A percentile compares a stretch with the other conserved stretches of the same genome.
phyloP scores from a whole-genome alignment of 2,113 vertebrate species.

The Erythrocebus patas region DNA sequence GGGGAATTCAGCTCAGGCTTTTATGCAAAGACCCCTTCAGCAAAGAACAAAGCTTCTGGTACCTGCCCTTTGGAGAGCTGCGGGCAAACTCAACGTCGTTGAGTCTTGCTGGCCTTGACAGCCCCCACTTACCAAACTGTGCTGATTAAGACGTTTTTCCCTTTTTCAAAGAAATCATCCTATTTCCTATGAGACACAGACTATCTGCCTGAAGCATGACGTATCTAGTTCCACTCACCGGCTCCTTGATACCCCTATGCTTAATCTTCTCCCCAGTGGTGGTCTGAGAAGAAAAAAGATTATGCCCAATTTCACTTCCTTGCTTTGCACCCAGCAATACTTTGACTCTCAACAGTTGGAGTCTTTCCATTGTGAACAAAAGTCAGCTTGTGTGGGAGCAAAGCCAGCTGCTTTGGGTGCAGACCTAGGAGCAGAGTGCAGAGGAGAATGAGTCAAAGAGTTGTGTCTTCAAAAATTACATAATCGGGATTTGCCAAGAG shows the following conservation, averaged over 20 bases:
- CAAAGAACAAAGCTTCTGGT: neutral
- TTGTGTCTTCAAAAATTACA: neutral
- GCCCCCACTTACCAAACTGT: too few species aligned
- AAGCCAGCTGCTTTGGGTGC: neutral
- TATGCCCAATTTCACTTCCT: neutral
- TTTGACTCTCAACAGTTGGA: too few species aligned
- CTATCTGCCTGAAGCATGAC: neutral
- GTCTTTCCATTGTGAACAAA: neutral
- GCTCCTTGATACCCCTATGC: accelerated
- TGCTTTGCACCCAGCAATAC: neutral
- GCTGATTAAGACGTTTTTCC: neutral
- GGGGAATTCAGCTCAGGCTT: neutral
- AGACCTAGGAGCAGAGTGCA: neutral
- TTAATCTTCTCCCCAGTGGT: neutral
- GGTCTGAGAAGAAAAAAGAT: neutral
- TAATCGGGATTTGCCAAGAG: neutral
- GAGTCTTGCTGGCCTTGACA: neutral
- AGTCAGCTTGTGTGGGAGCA: neutral
- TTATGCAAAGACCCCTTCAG: neutral
- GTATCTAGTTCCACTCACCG: neutral
- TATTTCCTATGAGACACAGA: neutral
- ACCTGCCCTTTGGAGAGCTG: neutral
- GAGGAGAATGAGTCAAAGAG: neutral
- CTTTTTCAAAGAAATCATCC: neutral
- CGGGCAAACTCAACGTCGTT: neutral